A percentile compares a stretch with the other conserved stretches of the same genome.
phyloP scores from a whole-genome alignment of 2,797 vertebrate species.

The Brachyalestes nurse region DNA sequence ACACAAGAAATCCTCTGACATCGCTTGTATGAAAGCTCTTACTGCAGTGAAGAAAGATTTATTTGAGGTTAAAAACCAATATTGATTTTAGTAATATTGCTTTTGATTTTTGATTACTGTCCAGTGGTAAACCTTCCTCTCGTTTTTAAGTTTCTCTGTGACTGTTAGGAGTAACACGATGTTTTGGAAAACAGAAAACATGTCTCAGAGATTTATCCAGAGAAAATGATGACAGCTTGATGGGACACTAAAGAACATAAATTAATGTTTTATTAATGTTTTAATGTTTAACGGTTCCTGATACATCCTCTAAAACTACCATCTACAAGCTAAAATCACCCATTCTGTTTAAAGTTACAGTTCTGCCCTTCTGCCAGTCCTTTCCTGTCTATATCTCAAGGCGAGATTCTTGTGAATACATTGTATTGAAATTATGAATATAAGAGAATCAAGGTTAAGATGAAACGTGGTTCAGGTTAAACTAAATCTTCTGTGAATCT shows the following conservation, averaged over 20 bases:
- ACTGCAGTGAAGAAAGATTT: constrained; percentile 6
- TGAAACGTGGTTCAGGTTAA: constrained; percentile 25
- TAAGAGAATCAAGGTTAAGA: constrained; percentile 23
- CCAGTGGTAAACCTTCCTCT: too few relatives aligned
- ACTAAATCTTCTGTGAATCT: constrained; percentile 24
- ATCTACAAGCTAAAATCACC: neutral
- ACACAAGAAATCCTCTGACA: constrained; percentile 28
- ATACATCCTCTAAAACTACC: neutral
- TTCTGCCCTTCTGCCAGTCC: neutral
- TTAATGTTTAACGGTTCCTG: neutral
- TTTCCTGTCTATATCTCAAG: constrained; percentile 27
- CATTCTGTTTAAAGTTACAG: neutral
- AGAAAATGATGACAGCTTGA: constrained; percentile 9
- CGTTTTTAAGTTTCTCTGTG: neutral
- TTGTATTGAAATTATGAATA: constrained; percentile 29
- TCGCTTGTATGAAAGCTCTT: neutral
- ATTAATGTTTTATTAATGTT: too few relatives aligned
- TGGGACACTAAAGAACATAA: neutral
- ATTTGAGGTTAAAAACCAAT: constrained; percentile 14
- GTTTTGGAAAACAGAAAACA: neutral
- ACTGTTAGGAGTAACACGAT: neutral
- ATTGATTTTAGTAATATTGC: neutral
- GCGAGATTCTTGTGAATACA: constrained; percentile 8
- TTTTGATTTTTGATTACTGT: neutral
- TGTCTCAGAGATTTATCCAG: neutral